Base-by-base conservation (phyloP, 2,888 invertebrate species). In the Agonopterix subpropinquella region DNA sequence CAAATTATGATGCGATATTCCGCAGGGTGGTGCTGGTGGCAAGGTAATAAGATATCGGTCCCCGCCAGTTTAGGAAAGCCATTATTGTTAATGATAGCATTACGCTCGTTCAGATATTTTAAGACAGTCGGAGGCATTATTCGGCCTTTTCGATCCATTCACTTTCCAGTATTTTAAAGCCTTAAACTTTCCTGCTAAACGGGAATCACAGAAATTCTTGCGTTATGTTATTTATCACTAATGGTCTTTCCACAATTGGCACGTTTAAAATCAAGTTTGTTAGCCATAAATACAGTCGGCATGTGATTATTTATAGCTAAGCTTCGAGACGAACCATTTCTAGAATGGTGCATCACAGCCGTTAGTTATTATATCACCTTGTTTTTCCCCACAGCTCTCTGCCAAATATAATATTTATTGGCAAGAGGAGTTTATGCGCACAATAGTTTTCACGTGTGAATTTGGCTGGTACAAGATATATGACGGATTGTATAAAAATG, bases 1-100 rank as follows among this genome's bases (percentile, higher is more conserved):
- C 62, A 65, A 68, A 67, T 64, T 66, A 58, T 69, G 59, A 70
- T 77, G 64, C 67, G 59, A 68, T 73, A 57, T 74, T 81, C 73
- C 84, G 74, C 88, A 89, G 89, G 89, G 88, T 66, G 83, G 84
- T 64, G 86, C 77, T 62, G 83, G 83, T 65, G 80, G 74, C 68
- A 89, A 89, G 89, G 89, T 89, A 88, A 28, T 28, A 28, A 28
- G 28, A 28, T 28, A 28, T 28, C 28, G 28, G 68, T 73, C 56
- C 54, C 55, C 60, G 60, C 62, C 58, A 55, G 57, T 64, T 59
- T 60, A 56, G 54, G 57, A 53, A 28, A 28, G 28, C 28, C 28
- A 28, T 28, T 28, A 28, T 7, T 28, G 28, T 28, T 28, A 28
- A 28, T 28, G 28, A 28, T 28, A 28, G 28, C 28, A 28, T 28